Conservation (phyloP, 2,113 vertebrate species). For the Lepus americanus region DNA sequence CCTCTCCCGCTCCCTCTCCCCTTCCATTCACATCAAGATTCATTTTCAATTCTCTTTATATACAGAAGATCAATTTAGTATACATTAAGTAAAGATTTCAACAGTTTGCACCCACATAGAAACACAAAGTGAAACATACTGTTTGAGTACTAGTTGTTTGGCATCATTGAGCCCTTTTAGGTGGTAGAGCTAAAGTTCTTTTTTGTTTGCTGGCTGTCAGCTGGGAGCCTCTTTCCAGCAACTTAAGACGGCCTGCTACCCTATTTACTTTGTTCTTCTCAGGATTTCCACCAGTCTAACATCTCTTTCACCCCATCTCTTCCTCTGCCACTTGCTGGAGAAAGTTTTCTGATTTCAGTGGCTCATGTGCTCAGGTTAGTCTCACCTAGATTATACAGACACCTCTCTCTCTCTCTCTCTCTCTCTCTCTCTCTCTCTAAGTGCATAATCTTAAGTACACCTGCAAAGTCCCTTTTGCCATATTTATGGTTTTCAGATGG, state of each 20-base stretch:
- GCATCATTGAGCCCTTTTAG: neutral
- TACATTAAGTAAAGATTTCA: too few species aligned
- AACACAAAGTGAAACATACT: too few species aligned
- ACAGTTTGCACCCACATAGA: too few species aligned
- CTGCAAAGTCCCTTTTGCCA: neutral
- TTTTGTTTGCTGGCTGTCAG: neutral
- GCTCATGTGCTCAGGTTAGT: neutral
- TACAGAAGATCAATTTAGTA: too few species aligned
- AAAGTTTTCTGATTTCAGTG: neutral
- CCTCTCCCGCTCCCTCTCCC: too few species aligned
- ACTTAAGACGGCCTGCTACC: rapidly evolving
- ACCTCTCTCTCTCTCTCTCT: neutral
- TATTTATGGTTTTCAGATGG: neutral
- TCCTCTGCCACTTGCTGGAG: neutral
- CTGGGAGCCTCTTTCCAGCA: neutral
- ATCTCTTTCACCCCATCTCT: neutral
- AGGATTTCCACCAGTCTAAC: neutral
- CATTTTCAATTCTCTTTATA: too few species aligned
- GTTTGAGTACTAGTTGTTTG: neutral
- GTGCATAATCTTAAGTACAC: neutral
- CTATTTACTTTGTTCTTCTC: neutral
- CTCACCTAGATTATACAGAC: neutral
- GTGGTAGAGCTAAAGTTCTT: neutral
- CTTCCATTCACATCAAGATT: too few species aligned
- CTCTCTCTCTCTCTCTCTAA: neutral